Conservation (phyloP, 2,888 invertebrate genomes). For the Dasypogon diadema region DNA sequence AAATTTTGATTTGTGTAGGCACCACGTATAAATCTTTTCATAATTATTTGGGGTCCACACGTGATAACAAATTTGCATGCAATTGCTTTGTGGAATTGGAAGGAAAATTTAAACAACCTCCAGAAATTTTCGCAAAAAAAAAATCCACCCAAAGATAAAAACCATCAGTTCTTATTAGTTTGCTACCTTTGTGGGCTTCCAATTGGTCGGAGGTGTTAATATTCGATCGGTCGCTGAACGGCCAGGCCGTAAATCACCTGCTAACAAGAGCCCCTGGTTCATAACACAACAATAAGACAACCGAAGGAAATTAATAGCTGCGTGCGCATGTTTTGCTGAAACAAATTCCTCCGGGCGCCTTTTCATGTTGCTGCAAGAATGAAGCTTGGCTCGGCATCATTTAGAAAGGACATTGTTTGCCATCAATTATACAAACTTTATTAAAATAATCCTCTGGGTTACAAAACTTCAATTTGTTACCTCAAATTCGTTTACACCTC, state of each 20-base stretch:
- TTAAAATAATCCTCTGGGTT: conserved; percentile 18
- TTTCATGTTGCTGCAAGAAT: neutral
- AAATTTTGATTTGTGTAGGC: neutral
- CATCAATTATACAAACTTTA: conserved; percentile 34
- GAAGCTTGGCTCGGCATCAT: conserved; percentile 1
- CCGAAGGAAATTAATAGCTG: conserved; percentile 33
- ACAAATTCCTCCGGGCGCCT: conserved; percentile 37
- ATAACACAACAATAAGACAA: conserved; percentile 39
- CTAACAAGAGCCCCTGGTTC: conserved; percentile 31
- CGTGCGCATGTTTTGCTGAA: conserved; percentile 23
- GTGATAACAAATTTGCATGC: conserved; percentile 3
- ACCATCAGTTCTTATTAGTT: neutral
- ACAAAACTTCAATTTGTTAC: conserved; percentile 24
- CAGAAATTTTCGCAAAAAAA: neutral
- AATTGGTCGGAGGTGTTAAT: conserved; percentile 44
- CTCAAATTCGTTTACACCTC: conserved; percentile 25
- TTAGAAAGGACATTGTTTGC: conserved; percentile 5
- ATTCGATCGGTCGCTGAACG: conserved; percentile 34
- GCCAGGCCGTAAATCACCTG: conserved; percentile 31
- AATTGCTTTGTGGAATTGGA: neutral
- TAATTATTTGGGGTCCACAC: conserved; percentile 19
- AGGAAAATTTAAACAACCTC: neutral
- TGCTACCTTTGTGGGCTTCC: neutral
- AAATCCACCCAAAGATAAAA: neutral
- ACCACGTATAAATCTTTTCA: neutral